phyloP scores from a whole-genome alignment of 1,140 invertebrate genomes.

The Papilio glaucus region DNA sequence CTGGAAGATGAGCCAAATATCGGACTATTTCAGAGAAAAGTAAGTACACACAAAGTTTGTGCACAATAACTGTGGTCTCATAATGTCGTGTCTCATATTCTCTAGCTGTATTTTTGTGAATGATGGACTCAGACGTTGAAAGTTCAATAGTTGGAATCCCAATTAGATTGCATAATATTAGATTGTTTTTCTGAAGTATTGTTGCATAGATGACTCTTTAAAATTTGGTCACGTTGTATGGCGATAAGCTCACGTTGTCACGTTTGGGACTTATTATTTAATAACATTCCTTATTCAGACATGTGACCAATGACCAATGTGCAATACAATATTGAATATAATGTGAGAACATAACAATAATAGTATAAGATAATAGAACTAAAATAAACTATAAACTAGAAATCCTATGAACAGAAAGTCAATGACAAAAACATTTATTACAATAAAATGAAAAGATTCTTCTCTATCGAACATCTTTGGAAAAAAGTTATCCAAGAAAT shows the following conservation, averaged over 20 bases:
- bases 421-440: no score
- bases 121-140: not conserved
- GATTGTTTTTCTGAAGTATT: not conserved
- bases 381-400: no score
- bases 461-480: no score
- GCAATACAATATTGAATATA: no score
- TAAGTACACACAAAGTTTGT: constrained; percentile 53
- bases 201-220: not conserved
- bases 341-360: no score
- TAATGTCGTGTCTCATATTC: constrained; percentile 3
- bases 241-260: not conserved
- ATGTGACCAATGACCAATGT: not conserved
- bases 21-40: constrained; percentile 76
- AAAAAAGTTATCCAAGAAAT: no score
- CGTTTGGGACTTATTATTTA: not conserved
- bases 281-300: not conserved
- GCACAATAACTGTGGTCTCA: not conserved
- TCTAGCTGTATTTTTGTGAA: not conserved
- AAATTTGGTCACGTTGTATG: not conserved
- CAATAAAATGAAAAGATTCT: no score
- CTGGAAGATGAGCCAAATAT: constrained; percentile 79
- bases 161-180: not conserved
- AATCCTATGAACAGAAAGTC: no score
- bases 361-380: no score
- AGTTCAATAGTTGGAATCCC: not conserved